phyloP scores from a whole-genome alignment of 2,113 vertebrate species.

The Acinonyx jubatus region DNA sequence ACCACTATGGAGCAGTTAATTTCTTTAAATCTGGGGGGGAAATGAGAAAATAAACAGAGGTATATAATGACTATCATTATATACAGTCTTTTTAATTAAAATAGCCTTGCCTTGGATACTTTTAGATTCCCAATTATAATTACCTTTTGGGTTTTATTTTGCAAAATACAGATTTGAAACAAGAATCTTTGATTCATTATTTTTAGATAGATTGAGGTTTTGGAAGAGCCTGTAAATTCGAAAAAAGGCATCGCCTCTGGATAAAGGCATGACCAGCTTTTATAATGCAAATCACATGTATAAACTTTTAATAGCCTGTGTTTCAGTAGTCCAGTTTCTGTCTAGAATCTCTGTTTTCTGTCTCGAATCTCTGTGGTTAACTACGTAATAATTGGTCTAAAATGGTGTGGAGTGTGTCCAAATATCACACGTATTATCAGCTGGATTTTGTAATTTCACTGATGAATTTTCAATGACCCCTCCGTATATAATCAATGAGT shows the following conservation, averaged over 20 bases:
- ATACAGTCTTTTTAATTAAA: neutral
- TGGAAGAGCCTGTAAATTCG: slow-evolving; percentile 62
- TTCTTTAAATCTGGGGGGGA: neutral
- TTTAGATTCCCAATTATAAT: slow-evolving; percentile 59
- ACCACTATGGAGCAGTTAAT: neutral
- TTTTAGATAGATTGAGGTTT: slow-evolving; percentile 65
- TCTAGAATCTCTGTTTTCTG: neutral
- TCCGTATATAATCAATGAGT: accelerated
- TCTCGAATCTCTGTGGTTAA: neutral
- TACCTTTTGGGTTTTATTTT: slow-evolving; percentile 60
- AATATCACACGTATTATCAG: neutral
- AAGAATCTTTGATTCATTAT: slow-evolving; percentile 67
- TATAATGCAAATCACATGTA: slow-evolving; percentile 53
- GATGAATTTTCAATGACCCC: neutral
- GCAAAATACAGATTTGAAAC: slow-evolving; percentile 59
- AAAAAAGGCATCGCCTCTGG: neutral
- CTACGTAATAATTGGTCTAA: neutral
- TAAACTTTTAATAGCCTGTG: slow-evolving; percentile 49
- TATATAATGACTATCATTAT: neutral
- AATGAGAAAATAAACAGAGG: neutral
- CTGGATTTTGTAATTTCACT: neutral
- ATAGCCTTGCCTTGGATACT: neutral
- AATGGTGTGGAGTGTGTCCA: neutral
- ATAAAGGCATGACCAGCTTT: neutral
- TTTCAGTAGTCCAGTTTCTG: slow-evolving; percentile 40